These are phyloP conservation scores for Drosophila testacea DNA, from an alignment of 2,888 invertebrate species.

Conservation along the genomic window DNA sequence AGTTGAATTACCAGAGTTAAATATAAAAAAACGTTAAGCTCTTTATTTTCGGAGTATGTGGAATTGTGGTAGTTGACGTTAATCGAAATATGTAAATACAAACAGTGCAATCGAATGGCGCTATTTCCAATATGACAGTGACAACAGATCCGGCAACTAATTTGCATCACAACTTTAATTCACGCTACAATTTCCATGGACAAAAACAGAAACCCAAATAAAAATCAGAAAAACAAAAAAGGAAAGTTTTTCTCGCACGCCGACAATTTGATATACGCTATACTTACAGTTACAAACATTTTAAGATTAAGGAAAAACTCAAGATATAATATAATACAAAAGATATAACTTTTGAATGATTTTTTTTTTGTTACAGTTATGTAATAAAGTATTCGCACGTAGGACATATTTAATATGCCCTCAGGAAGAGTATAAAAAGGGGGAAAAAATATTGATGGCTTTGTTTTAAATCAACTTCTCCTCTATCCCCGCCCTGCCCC, in stretches of 20 bases:
- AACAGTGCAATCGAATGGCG: conserved; percentile 1
- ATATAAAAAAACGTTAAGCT: too few species aligned
- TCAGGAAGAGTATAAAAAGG: neutral
- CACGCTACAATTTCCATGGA: neutral
- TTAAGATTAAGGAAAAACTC: too few species aligned
- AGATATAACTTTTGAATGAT: too few species aligned
- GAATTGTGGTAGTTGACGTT: neutral
- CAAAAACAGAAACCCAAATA: neutral
- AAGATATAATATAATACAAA: too few species aligned
- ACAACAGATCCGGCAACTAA: conserved; percentile 18
- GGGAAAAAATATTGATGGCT: conserved; percentile 28
- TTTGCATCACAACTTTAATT: conserved; percentile 33
- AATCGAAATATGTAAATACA: conserved; percentile 7
- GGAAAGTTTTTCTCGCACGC: neutral
- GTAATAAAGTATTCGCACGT: too few species aligned
- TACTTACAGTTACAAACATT: too few species aligned
- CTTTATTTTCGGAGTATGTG: neutral
- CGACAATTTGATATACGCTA: neutral
- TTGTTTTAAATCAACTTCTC: conserved; percentile 26
- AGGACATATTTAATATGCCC: neutral
- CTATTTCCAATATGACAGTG: conserved; percentile 1
- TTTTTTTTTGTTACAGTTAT: too few species aligned
- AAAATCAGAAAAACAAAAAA: neutral
- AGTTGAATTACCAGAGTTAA: too few species aligned
- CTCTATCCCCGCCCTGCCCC: neutral